Evolutionary conservation across 2,113 vertebrate genomes (phyloP).

Genomic region (Spermophilus dauricus): DNA sequence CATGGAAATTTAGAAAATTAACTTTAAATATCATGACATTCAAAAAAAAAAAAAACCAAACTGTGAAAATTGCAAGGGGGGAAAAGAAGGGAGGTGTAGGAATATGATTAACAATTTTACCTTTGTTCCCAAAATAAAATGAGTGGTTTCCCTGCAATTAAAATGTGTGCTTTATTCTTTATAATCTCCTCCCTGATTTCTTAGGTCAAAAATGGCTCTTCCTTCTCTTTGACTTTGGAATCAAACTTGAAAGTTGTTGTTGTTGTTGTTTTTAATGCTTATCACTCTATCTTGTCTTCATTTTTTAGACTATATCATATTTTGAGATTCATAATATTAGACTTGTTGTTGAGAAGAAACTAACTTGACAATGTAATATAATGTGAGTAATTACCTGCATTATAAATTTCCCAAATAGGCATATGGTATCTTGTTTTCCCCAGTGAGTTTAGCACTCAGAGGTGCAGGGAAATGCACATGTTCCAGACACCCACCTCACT

Average conservation of each 20-base stretch:
- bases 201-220: conserved; percentile 29
- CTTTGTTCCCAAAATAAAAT: conserved; percentile 73
- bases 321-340: not conserved
- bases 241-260: not conserved
- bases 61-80: conserved; percentile 58
- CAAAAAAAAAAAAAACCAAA: conserved; percentile 53
- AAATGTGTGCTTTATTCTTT: conserved; percentile 60
- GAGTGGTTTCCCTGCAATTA: conserved; percentile 60
- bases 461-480: conserved; percentile 60
- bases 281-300: not conserved
- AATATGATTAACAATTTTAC: conserved; percentile 63
- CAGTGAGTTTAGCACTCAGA: conserved; percentile 61
- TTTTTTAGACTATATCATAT: not conserved
- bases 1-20: conserved; percentile 76
- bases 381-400: conserved; percentile 75
- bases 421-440: conserved; percentile 75
- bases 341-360: conserved; percentile 56
- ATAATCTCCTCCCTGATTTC: not conserved
- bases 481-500: not conserved
- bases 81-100: not conserved
- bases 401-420: conserved; percentile 73
- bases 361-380: conserved; percentile 69
- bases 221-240: not conserved
- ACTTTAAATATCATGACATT: conserved; percentile 83
- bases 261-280: not conserved